phyloP scores from a whole-genome alignment of 2,113 vertebrate genomes.

The Erythrolamprus reginae region DNA sequence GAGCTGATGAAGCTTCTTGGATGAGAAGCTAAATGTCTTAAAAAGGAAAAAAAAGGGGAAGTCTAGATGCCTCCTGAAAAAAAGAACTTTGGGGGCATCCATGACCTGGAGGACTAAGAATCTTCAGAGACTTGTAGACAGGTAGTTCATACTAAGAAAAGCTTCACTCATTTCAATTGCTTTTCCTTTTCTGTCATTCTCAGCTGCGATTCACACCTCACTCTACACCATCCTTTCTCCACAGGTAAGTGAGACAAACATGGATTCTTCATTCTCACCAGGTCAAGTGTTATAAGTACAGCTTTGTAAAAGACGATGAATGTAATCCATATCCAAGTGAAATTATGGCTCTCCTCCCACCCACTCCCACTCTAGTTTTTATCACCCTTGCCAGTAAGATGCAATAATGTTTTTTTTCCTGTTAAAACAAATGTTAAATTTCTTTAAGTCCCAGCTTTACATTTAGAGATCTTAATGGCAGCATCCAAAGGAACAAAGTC shows the following conservation, averaged over 20 bases:
- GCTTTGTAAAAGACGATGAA: background rate
- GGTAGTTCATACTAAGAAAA: background rate
- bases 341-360: background rate
- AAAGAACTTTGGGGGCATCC: no score
- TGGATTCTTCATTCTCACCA: background rate
- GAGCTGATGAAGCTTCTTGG: no score
- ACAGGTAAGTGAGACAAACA: background rate
- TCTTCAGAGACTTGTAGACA: no score
- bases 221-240: background rate
- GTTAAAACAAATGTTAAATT: background rate
- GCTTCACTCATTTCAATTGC: background rate
- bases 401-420: background rate
- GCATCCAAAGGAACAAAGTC: background rate
- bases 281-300: background rate
- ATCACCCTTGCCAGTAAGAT: background rate
- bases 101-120: no score
- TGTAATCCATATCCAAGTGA: background rate
- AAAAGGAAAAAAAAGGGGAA: no score
- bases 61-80: no score
- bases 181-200: background rate
- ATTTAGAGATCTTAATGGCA: background rate
- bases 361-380: background rate
- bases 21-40: no score
- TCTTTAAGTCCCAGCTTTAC: background rate
- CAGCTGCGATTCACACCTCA: conserved; percentile 15